A percentile compares a stretch with the other conserved stretches of the same genome.
Evolutionary conservation across 92 coral and sea anemone species (phyloP).

Genomic region (Montipora capitata): DNA sequence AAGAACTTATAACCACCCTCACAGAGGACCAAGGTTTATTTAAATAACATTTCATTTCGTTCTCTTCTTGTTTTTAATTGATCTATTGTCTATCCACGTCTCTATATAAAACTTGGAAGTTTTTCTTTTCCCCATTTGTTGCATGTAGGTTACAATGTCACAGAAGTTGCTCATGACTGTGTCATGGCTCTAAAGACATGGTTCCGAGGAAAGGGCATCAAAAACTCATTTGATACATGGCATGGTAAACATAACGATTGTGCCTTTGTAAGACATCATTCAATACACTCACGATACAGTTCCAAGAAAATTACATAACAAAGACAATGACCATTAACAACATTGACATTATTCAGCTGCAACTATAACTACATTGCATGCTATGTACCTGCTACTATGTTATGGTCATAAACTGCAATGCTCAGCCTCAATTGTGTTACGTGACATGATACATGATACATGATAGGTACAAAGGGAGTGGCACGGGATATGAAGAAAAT

Average conservation of each 20-base stretch:
- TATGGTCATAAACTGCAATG: no score
- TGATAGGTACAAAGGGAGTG: conserved; percentile 42
- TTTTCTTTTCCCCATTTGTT: neutral
- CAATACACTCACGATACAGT: no score
- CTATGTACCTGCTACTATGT: no score
- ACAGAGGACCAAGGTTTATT: conserved; percentile 33
- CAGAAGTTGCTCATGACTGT: conserved; percentile 26
- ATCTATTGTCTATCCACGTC: neutral
- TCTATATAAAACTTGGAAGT: neutral
- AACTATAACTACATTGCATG: no score
- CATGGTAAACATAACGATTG: neutral
- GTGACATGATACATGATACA: neutral
- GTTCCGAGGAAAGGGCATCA: neutral
- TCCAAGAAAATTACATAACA: no score
- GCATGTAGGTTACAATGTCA: neutral
- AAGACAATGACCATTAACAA: no score
- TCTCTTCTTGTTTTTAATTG: neutral
- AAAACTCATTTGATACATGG: conserved; percentile 24
- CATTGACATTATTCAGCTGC: no score
- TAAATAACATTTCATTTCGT: no score
- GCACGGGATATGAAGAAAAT: conserved; percentile 19
- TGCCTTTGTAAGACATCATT: no score
- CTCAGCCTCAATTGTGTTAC: neutral
- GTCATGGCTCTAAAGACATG: conserved; percentile 14
- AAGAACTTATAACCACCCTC: conserved; percentile 46